Evolutionary conservation across 2,113 vertebrate genomes (phyloP).

Genomic region (Sorex fumeus): DNA sequence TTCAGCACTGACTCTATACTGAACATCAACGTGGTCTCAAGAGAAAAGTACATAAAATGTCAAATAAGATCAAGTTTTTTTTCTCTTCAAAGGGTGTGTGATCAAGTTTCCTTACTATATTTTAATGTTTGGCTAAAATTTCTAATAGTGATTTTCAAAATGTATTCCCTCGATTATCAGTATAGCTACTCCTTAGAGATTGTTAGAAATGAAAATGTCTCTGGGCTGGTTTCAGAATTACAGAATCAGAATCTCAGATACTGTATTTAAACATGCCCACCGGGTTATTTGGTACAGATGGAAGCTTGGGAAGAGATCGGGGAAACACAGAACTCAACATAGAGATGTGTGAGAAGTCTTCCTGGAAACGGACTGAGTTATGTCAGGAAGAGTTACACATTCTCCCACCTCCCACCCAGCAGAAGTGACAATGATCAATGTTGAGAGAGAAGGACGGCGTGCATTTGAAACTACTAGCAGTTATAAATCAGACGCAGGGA

Average conservation of each 20-base stretch:
- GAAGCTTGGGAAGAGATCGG: neutral
- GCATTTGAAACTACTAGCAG: neutral
- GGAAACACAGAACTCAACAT: neutral
- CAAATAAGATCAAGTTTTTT: neutral
- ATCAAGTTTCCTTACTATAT: neutral
- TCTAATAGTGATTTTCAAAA: neutral
- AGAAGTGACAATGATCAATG: neutral
- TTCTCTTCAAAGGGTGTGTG: neutral
- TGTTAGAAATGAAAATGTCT: slow-evolving; percentile 16
- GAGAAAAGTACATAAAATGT: neutral
- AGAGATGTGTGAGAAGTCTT: neutral
- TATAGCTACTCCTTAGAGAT: neutral
- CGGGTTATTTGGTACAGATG: neutral
- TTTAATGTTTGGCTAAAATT: slow-evolving; percentile 4
- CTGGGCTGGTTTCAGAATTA: neutral
- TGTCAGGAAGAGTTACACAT: neutral
- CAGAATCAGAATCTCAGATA: neutral
- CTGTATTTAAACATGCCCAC: neutral
- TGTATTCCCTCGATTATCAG: neutral
- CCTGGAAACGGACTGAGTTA: neutral
- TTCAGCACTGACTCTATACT: neutral
- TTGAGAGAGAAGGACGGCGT: neutral
- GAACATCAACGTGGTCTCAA: neutral
- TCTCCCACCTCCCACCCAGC: neutral
- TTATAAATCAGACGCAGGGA: neutral